Evolutionary conservation across 2,113 vertebrate genomes (phyloP), one percentile per base, ranked within the genome.

Genomic region (Crocuta crocuta): DNA sequence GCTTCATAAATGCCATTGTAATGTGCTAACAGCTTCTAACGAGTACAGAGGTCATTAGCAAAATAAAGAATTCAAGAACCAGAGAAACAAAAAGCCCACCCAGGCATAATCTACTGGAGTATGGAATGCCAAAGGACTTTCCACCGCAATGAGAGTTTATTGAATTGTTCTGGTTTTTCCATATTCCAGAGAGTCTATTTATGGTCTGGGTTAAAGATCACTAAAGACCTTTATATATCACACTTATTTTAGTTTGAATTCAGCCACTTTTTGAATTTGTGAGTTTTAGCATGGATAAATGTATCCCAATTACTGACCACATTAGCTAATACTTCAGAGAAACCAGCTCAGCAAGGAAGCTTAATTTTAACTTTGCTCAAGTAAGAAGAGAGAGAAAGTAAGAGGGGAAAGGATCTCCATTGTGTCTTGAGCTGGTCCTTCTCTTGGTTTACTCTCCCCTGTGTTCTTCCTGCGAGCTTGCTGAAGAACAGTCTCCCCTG

Each of bases 281-380:
- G 65, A 76, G 53, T 65, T 89, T 95, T 96, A 97, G 95, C 63
- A 11, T 12, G 55, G 87, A 96, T 31, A 86, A 91, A 94, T 84
- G 39, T 23, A 82, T 83, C 45, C 78, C 89, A 83, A n/a, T 87
- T 97, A 96, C 43, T 16, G 24, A 87, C 16, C 63, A 33, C 50
- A 45, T 89, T 94, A 95, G 79, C 89, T 80, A 83, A 92, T 48
- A 87, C 78, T 92, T 89, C 21, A 66, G 91, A 79, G 92, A 96
- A 97, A 74, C 39, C 50, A 87, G 35, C 66, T 93, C 63, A 95
- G 86, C 89, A 76, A 93, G 63, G 81, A 96, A 45, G 88, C 12
- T 87, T 53, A 55, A 70, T 93, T 97, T 91, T 53, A 89, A 80
- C 45, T 96, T 80, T 68, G 58, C 76, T 89, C 35, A 48, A 93